Base-by-base conservation (phyloP, 2,113 vertebrate species). In the Barbus barbus region DNA sequence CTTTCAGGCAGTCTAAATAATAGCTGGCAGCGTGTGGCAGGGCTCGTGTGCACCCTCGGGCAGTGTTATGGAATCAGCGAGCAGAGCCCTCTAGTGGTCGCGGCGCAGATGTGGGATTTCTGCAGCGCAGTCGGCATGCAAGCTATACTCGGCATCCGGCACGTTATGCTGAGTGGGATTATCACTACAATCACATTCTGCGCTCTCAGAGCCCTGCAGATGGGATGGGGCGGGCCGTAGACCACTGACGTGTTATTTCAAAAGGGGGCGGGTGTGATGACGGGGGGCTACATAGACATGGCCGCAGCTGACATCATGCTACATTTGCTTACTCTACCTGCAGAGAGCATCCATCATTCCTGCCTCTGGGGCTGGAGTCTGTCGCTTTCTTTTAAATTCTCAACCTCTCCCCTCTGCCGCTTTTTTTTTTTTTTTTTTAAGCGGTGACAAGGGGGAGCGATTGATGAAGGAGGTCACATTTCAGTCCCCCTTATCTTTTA, bases 401-500 rank as follows among this genome's bases (percentile, higher is more conserved):
- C 26, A 51, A 61, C 28, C 58, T 46, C n/a, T 78, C 75, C 75
- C 78, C 72, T 18, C 61, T 76, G 53, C 60, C 53, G n/a, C n/a
- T n/a, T n/a, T n/a, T n/a, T n/a, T n/a, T 28, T 24, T 38, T 78
- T 78, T 82, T 74, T 80, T 24, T 79, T 79, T 33, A 74, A 72
- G 20, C 9, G 28, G 83, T 84, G 86, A 86, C 82, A 78, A 48
- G 31, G 82, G 33, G 75, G 79, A 83, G 87, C 89, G 90, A 93
- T 91, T 92, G 91, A 93, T 91, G 85, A 88, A 89, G 87, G 85
- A 41, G 84, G 90, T 94, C 88, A 90, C 86, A 83, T 94, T 94
- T 93, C 92, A 90, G 90, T 89, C 85, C 89, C 90, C 90, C 92
- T 94, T 93, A 93, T 94, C 92, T 93, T 94, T 93, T 93, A 94